phyloP scores from a whole-genome alignment of 2,797 vertebrate species.

The Ibycter americanus region DNA sequence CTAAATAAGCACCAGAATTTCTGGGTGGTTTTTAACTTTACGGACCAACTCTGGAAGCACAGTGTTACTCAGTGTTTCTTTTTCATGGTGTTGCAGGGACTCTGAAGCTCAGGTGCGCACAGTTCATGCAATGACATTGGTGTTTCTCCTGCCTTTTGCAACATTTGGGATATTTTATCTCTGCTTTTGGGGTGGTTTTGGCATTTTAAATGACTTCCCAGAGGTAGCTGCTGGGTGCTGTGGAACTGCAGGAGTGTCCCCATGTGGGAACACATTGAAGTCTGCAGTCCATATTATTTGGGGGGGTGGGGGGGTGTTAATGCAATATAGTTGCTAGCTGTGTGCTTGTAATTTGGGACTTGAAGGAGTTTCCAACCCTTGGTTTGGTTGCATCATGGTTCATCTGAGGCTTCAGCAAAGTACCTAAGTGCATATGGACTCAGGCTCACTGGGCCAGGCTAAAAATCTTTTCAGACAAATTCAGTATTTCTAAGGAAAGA shows the following conservation, averaged over 20 bases:
- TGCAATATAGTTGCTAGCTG: background rate
- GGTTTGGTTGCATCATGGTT: background rate
- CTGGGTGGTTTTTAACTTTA: background rate
- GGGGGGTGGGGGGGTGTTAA: background rate
- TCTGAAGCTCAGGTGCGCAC: rapidly evolving
- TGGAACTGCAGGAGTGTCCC: background rate
- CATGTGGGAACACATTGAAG: rapidly evolving
- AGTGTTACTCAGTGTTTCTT: background rate
- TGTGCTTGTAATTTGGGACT: background rate
- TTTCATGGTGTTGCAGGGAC: background rate
- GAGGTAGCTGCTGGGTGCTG: background rate
- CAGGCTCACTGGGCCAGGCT: background rate
- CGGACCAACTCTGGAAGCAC: rapidly evolving
- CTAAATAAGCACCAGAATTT: background rate
- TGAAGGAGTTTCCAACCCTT: background rate
- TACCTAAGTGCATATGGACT: background rate
- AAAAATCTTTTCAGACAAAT: background rate
- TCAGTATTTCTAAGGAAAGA: background rate
- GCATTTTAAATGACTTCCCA: background rate
- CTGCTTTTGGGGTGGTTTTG: background rate
- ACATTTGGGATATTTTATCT: background rate
- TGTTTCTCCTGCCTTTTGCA: background rate
- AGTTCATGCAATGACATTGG: rapidly evolving
- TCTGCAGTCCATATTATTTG: background rate
- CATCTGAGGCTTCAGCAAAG: background rate